phyloP scores from a whole-genome alignment of 2,888 invertebrate genomes.

The Brenthis ino region DNA sequence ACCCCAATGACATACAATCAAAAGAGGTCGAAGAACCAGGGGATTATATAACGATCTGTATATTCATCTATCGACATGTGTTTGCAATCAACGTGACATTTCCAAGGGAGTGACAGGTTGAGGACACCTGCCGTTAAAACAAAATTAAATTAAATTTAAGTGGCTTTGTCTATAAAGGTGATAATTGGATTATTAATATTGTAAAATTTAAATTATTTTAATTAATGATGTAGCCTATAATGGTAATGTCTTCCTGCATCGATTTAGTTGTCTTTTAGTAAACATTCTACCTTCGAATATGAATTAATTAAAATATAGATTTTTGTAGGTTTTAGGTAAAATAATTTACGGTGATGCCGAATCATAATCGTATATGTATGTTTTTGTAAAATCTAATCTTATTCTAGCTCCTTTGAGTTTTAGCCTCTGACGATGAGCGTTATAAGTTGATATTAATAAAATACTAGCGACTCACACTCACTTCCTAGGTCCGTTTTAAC shows the following conservation, averaged over 20 bases:
- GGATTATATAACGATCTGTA: constrained; percentile 40
- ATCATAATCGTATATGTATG: no score
- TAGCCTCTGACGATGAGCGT: no score
- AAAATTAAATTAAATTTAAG: constrained; percentile 26
- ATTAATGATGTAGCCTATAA: neutral
- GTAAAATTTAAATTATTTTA: constrained; percentile 17
- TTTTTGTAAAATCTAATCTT: no score
- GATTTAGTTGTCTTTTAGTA: constrained; percentile 1
- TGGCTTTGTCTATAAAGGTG: constrained; percentile 30
- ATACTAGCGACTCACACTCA: no score
- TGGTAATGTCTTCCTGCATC: neutral
- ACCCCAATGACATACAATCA: constrained; percentile 28
- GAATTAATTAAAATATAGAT: neutral
- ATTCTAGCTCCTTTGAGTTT: no score
- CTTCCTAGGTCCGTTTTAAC: no score
- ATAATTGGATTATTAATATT: constrained; percentile 32
- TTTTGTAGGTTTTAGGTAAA: no score
- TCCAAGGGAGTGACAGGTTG: constrained; percentile 29
- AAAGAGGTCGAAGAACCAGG: constrained; percentile 40
- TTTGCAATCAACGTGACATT: constrained; percentile 41
- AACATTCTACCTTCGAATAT: no score
- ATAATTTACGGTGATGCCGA: no score
- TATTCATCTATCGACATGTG: constrained; percentile 44
- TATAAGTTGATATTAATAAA: no score
- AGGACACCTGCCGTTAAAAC: constrained; percentile 31